These are phyloP conservation scores for Picathartes gymnocephalus DNA, from an alignment of 2,113 vertebrate species.

Conservation along the genomic window DNA sequence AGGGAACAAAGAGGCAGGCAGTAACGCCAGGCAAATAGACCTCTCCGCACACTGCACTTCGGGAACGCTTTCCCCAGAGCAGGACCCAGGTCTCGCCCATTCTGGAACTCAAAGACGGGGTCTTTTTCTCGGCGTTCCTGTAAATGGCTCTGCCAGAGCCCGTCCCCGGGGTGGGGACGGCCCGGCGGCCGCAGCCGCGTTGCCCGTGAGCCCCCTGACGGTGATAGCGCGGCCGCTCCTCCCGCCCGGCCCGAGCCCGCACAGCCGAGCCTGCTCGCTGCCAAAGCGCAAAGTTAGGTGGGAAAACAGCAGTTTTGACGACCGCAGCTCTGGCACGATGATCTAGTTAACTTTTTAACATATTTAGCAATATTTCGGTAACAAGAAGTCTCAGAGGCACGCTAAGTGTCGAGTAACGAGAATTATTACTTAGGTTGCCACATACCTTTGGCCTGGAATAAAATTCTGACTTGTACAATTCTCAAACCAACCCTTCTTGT, in stretches of 20 bases:
- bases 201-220: slow-evolving; percentile 74
- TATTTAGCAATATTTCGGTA: not conserved
- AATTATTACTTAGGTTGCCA: not conserved
- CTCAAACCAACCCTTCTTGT: not conserved
- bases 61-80: slow-evolving; percentile 39
- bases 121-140: slow-evolving; percentile 31
- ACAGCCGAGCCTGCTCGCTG: not conserved
- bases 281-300: not conserved
- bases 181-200: slow-evolving; percentile 21
- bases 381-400: not conserved
- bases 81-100: slow-evolving; percentile 43
- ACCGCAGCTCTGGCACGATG: not conserved
- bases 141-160: slow-evolving; percentile 57
- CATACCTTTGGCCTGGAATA: not conserved
- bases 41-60: slow-evolving; percentile 25
- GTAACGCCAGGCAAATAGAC: slow-evolving; percentile 47
- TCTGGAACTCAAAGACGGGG: slow-evolving; percentile 47
- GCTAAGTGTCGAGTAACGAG: not conserved
- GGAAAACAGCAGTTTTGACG: not conserved
- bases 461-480: not conserved
- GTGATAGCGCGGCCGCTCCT: not conserved
- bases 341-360: not conserved
- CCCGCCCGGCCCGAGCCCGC: not conserved
- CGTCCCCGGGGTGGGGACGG: slow-evolving; percentile 45
- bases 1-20: slow-evolving; percentile 71